Conservation (phyloP, 1,140 invertebrate species). For the Panagrolaimus sp. region DNA sequence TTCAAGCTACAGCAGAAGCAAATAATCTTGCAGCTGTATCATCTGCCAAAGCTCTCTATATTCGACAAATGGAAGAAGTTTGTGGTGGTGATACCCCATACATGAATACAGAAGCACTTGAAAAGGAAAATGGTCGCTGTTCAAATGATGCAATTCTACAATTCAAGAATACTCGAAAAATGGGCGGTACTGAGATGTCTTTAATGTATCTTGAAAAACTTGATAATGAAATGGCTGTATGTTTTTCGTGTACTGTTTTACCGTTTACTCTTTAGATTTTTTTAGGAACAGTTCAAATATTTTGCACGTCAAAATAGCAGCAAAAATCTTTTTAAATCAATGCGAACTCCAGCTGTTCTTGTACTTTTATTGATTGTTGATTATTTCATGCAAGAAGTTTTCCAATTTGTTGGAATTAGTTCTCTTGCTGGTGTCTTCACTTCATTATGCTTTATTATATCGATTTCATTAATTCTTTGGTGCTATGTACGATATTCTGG, state of each 20-base stretch:
- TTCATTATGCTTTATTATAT: constrained; percentile 40
- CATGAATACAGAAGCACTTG: constrained; percentile 44
- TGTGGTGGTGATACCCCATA: constrained; percentile 56
- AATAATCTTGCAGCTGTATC: constrained; percentile 90
- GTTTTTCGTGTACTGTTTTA: too few relatives aligned
- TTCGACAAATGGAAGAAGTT: constrained; percentile 75
- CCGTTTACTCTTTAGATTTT: too few relatives aligned
- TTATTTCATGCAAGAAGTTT: constrained; percentile 57
- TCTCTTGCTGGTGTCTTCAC: constrained; percentile 49
- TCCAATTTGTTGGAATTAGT: constrained; percentile 52
- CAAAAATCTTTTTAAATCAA: constrained; percentile 58
- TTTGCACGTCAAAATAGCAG: constrained; percentile 50
- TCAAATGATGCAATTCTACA: constrained; percentile 34
- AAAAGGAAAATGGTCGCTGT: constrained; percentile 47
- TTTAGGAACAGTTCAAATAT: constrained; percentile 50
- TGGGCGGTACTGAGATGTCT: constrained; percentile 53
- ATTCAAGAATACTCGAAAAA: constrained; percentile 54
- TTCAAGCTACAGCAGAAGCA: constrained; percentile 94
- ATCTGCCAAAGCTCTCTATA: constrained; percentile 83
- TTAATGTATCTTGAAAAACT: constrained; percentile 51
- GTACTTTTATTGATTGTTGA: constrained; percentile 48
- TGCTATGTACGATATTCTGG: constrained; percentile 53
- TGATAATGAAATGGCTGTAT: constrained; percentile 39
- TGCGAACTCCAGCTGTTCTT: constrained; percentile 57
- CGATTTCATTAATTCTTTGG: constrained; percentile 49